These are phyloP conservation scores for Salminus brasiliensis DNA, from an alignment of 2,113 vertebrate genomes.

Conservation along the genomic window DNA sequence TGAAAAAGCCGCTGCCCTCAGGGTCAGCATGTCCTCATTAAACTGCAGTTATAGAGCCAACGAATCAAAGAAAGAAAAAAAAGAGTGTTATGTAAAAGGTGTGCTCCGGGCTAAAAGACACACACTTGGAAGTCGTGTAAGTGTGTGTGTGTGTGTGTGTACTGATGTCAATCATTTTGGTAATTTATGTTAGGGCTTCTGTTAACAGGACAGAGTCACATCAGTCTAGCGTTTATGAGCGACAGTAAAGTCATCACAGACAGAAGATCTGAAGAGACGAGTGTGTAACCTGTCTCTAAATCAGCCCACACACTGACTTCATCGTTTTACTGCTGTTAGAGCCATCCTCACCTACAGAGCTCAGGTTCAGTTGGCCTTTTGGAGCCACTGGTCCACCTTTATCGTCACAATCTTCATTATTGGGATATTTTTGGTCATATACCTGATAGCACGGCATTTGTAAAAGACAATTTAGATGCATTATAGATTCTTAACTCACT, in stretches of 20 bases:
- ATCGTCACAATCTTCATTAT: too few species aligned
- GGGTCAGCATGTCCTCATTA: slow-evolving; percentile 55
- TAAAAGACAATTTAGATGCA: too few species aligned
- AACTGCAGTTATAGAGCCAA: slow-evolving; percentile 13
- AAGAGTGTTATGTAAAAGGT: slow-evolving; percentile 56
- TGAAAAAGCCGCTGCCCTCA: slow-evolving; percentile 33
- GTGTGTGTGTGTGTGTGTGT: slow-evolving; percentile 60
- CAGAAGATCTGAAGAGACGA: slow-evolving; percentile 48
- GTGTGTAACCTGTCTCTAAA: slow-evolving; percentile 34
- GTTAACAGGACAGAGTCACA: slow-evolving; percentile 46
- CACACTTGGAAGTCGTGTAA: slow-evolving; percentile 37
- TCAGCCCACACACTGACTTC: background rate
- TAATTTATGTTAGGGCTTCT: slow-evolving; percentile 52
- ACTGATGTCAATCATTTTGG: slow-evolving; percentile 51
- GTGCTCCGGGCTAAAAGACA: slow-evolving; percentile 43
- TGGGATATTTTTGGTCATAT: too few species aligned
- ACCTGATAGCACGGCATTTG: too few species aligned
- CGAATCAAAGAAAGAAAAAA: slow-evolving; percentile 4
- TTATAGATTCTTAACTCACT: too few species aligned
- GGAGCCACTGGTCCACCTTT: too few species aligned
- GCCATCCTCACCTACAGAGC: slow-evolving; percentile 50
- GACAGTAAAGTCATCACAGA: slow-evolving; percentile 19
- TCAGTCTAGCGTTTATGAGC: slow-evolving; percentile 44
- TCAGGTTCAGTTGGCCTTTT: too few species aligned
- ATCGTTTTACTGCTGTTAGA: background rate